phyloP scores from a whole-genome alignment of 2,113 vertebrate genomes.

The Rattus norvegicus region DNA sequence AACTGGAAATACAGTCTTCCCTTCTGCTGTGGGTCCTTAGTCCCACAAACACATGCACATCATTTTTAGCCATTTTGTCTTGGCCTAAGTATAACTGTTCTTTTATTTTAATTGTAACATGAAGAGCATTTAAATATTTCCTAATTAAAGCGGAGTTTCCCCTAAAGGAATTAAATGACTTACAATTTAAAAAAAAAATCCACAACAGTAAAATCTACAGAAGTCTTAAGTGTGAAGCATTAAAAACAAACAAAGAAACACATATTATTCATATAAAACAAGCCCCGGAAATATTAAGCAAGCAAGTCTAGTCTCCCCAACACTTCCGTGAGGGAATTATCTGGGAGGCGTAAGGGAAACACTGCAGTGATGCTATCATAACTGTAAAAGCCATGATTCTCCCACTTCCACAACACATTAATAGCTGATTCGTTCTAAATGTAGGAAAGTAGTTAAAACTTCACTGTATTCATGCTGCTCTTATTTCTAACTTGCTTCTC shows the following conservation, averaged over 20 bases:
- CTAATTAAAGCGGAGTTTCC: neutral
- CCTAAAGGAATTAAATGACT: neutral
- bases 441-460: neutral
- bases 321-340: neutral
- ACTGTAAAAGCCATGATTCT: conserved; percentile 13
- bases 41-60: neutral
- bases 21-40: neutral
- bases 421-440: conserved; percentile 1
- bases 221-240: neutral
- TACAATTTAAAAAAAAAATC: neutral
- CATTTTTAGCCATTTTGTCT: conserved; percentile 32
- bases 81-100: conserved; percentile 28
- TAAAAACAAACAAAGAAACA: neutral
- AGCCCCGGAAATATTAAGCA: neutral
- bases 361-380: neutral
- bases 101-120: conserved; percentile 18
- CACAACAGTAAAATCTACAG: neutral
- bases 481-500: neutral
- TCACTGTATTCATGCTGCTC: neutral
- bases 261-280: neutral
- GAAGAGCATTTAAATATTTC: conserved; percentile 37
- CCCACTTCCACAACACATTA: neutral
- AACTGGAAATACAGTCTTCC: neutral
- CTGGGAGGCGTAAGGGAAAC: neutral
- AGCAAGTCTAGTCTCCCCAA: neutral